phyloP scores from a whole-genome alignment of 2,888 invertebrate species.

The Tenthredo livida region DNA sequence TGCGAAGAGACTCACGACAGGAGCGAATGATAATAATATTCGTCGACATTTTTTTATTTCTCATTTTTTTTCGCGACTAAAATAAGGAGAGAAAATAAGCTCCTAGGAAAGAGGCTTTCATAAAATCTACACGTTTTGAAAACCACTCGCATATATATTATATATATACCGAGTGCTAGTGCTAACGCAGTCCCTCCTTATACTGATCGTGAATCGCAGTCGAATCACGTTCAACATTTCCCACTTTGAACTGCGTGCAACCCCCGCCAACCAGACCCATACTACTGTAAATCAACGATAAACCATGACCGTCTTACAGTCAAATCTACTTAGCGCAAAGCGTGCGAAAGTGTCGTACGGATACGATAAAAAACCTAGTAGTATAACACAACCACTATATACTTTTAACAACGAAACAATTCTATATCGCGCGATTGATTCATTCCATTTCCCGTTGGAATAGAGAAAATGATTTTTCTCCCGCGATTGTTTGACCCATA shows the following conservation, averaged over 20 bases:
- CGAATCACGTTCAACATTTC: conserved; percentile 47
- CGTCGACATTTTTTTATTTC: background rate
- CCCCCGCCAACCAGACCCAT: conserved; percentile 8
- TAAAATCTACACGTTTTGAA: background rate
- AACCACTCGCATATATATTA: background rate
- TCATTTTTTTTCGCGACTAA: background rate
- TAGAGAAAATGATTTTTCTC: background rate
- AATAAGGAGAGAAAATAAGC: background rate
- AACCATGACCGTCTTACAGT: conserved; percentile 75
- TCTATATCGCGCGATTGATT: background rate
- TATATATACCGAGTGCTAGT: background rate
- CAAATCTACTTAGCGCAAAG: conserved; percentile 74
- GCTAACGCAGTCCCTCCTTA: background rate
- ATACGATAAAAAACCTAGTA: background rate
- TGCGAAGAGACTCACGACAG: background rate
- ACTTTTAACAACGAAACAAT: background rate
- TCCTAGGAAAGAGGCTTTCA: background rate
- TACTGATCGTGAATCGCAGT: background rate
- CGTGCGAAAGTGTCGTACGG: background rate
- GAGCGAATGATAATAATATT: background rate
- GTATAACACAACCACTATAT: background rate
- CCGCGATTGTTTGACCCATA: background rate
- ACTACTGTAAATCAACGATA: conserved; percentile 75
- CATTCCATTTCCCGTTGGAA: background rate
- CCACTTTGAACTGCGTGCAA: conserved; percentile 1